These are phyloP conservation scores for Agonum fuliginosum DNA, from an alignment of 2,888 invertebrate genomes.

Conservation along the genomic window DNA sequence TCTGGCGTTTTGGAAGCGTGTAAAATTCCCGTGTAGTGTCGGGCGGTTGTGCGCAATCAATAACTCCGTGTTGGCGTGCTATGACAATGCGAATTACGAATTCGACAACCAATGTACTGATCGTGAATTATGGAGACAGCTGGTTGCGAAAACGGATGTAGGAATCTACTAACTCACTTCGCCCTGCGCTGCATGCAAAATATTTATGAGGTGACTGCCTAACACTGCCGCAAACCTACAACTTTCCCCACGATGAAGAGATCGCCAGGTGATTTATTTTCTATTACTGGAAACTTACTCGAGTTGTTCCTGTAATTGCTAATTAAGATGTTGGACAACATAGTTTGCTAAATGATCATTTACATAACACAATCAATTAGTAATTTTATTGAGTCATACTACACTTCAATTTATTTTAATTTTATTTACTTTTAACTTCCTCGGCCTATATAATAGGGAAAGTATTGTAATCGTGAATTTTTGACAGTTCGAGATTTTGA, in stretches of 20 bases:
- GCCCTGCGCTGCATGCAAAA: neutral
- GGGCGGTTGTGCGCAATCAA: conserved; percentile 39
- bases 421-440: too few species aligned
- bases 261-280: too few species aligned
- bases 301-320: too few species aligned
- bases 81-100: conserved; percentile 55
- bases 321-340: too few species aligned
- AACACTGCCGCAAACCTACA: neutral
- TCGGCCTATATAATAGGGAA: neutral
- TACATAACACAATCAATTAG: too few species aligned
- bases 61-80: conserved; percentile 45
- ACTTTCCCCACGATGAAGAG: too few species aligned
- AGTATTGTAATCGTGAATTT: neutral
- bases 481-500: neutral
- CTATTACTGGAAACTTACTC: too few species aligned
- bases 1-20: too few species aligned
- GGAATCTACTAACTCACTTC: conserved; percentile 24
- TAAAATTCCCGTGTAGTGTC: too few species aligned
- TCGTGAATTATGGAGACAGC: conserved; percentile 53
- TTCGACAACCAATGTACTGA: conserved; percentile 53
- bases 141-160: conserved; percentile 39
- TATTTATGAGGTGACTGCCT: conserved; percentile 9
- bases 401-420: neutral
- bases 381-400: too few species aligned
- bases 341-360: too few species aligned